Conservation (phyloP, 1,140 invertebrate species). For the Theocolax elegans region DNA sequence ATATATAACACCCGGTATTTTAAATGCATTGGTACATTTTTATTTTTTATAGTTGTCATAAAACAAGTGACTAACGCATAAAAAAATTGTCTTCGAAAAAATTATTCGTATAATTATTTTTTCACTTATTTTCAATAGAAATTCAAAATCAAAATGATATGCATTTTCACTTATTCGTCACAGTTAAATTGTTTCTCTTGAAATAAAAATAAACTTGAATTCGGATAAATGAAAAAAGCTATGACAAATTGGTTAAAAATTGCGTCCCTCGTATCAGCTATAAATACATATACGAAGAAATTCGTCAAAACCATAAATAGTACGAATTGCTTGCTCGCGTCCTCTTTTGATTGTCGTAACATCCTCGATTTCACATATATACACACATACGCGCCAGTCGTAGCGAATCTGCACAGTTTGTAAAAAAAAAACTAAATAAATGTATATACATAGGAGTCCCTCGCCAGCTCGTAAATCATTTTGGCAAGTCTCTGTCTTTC, state of each 20-base stretch:
- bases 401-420: neutral
- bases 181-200: too few species aligned
- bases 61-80: too few species aligned
- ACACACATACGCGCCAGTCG: neutral
- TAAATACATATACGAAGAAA: neutral
- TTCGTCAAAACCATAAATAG: slow-evolving; percentile 19
- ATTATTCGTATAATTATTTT: too few species aligned
- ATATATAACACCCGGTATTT: too few species aligned
- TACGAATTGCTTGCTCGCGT: neutral
- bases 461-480: slow-evolving; percentile 19
- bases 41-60: too few species aligned
- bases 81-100: too few species aligned
- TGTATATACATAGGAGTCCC: slow-evolving; percentile 3
- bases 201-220: neutral
- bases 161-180: too few species aligned
- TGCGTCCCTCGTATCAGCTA: neutral
- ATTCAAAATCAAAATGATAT: too few species aligned
- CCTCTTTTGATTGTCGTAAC: slow-evolving; percentile 14
- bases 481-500: slow-evolving; percentile 14
- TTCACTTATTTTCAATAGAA: too few species aligned
- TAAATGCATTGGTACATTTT: too few species aligned
- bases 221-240: neutral
- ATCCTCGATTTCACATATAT: neutral
- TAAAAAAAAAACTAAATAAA: slow-evolving; percentile 5
- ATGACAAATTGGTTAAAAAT: too few species aligned